Evolutionary conservation across 2,113 vertebrate species (phyloP), one percentile per base, ranked within the genome.

Genomic region (Megaceryle maxima): DNA sequence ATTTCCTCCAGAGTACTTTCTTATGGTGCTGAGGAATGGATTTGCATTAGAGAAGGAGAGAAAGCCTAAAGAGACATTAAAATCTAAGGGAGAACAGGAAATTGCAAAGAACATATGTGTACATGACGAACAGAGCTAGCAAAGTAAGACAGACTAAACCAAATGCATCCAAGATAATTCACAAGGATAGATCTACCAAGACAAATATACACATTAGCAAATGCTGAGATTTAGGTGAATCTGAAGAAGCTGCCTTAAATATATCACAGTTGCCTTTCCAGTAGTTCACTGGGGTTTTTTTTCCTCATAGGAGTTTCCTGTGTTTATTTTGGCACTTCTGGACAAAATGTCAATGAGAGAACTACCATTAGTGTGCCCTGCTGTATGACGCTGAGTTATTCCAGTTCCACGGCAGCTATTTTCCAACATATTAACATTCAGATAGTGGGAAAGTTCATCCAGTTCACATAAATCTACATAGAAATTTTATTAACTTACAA

Each of bases 391-490:
- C 77, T 94, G 97, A 87, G 97, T 81, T 97, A 96, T 92, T 97
- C 97, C 94, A 95, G 96, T 95, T 63, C 96, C 96, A 77, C 17
- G 3, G 96, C 94, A 93, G 97, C 94, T 97, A 75, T 97, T 98
- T 97, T 95, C 94, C 95, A 95, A 93, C 96, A 98, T 87, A 97
- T 97, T 97, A 98, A 96, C 95, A 95, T 97, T 87, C 88, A 81
- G 90, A 82, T 84, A 90, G 41, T 67, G 56, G 75, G 55, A 85
- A 57, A 92, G 46, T 84, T 89, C 85, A 82, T 87, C 87, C 84
- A 92, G 87, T 82, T 94, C 75, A 84, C 92, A 72, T 92, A 92
- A 80, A 87, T 92, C 67, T 87, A 57, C 75, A 80, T 57, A 91
- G 79, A 88, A 68, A 92, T 92, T 91, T 94, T 96, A 97, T 94